phyloP scores from a whole-genome alignment of 2,888 invertebrate species.

The Ophion ventricosus region DNA sequence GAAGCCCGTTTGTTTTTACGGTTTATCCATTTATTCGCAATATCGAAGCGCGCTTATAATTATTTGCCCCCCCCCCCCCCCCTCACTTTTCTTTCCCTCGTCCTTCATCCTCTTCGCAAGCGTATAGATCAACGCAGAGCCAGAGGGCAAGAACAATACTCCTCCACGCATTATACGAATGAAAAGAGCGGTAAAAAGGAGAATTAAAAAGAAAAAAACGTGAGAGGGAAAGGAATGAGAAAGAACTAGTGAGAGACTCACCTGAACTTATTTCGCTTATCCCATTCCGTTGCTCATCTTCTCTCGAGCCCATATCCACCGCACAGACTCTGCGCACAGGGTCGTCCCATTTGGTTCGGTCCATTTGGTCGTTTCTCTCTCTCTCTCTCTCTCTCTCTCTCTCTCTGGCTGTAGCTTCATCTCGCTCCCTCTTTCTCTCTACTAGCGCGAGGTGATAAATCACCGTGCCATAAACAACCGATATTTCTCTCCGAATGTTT shows the following conservation, averaged over 20 bases:
- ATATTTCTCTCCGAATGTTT: conserved; percentile 83
- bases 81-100: conserved; percentile 1
- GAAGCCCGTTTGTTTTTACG: conserved; percentile 7
- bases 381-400: conserved; percentile 15
- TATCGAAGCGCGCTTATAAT: neutral
- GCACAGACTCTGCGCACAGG: conserved; percentile 13
- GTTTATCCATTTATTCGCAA: conserved; percentile 18
- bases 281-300: conserved; percentile 69
- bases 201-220: conserved; percentile 44
- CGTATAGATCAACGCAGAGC: conserved; percentile 43
- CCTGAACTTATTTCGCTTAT: conserved; percentile 76
- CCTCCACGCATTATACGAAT: conserved; percentile 42
- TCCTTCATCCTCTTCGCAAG: conserved; percentile 32
- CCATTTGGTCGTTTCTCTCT: conserved; percentile 36
- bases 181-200: conserved; percentile 35
- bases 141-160: conserved; percentile 50
- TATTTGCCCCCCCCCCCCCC: neutral
- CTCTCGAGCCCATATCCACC: conserved; percentile 53
- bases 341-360: conserved; percentile 61
- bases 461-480: conserved; percentile 82
- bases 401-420: neutral
- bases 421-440: conserved; percentile 20
- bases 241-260: conserved; percentile 60
- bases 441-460: conserved; percentile 81
- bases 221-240: conserved; percentile 51